Evolutionary conservation across 92 coral and sea anemone genomes (phyloP).

Genomic region (Parazoanthus atlanticus): DNA sequence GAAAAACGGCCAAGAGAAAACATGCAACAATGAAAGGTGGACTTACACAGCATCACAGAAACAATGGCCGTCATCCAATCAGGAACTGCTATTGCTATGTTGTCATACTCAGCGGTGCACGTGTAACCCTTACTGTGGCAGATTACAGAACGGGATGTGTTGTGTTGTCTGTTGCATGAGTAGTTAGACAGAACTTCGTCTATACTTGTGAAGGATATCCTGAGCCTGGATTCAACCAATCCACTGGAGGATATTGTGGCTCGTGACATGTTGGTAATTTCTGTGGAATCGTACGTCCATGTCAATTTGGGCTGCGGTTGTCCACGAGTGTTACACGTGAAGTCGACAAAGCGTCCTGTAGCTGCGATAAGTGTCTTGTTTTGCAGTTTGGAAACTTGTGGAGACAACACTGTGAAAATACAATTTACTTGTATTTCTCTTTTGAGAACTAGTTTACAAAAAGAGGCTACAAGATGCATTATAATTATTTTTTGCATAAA

Average conservation of each 20-base stretch:
- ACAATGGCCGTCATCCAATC: conserved; percentile 35
- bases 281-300: conserved; percentile 1
- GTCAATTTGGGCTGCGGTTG: conserved; percentile 23
- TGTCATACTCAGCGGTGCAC: conserved; percentile 45
- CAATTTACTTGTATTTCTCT: not conserved
- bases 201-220: conserved; percentile 49
- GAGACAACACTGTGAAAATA: conserved; percentile 4
- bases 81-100: not conserved
- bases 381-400: not conserved
- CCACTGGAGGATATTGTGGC: conserved; percentile 10
- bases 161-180: conserved; percentile 11
- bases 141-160: not conserved
- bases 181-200: conserved; percentile 23
- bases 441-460: not conserved
- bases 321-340: conserved; percentile 19
- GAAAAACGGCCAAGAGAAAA: not conserved
- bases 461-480: too few species aligned
- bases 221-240: conserved; percentile 37
- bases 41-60: conserved; percentile 51
- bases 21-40: not conserved
- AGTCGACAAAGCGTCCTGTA: conserved; percentile 9
- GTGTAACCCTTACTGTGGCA: conserved; percentile 23
- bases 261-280: not conserved
- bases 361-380: conserved; percentile 14
- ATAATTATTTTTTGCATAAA: too few species aligned